Base-by-base conservation (phyloP, 2,888 invertebrate genomes). In the Copidosoma aretas region DNA sequence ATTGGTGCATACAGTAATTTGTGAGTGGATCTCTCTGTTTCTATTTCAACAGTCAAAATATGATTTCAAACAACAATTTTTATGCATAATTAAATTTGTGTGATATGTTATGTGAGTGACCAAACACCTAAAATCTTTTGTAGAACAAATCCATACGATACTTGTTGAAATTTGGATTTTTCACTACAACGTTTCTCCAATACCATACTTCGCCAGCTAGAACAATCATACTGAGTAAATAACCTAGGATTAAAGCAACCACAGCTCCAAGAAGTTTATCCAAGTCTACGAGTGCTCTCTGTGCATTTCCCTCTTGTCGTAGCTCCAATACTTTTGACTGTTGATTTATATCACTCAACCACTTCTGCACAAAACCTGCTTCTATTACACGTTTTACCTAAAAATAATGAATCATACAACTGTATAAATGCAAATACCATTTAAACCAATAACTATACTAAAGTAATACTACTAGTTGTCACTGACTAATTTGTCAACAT, bases 181-280 rank as follows among this genome's bases (percentile, higher is more conserved):
- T 88, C 80, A 87, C 86, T 0, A 92, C 88, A 0, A 91, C 75
- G 63, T 86, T 86, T 73, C 88, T 86, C 88, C 92, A 93, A 80
- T 93, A 87, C 65, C 90, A 76, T 25, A 88, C 79, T 84, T 94
- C 94, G 0, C 84, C 84, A 1, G 89, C 75, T 0, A 93, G 80
- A 43, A 86, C 85, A 0, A 88, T 25, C 0, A 87, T 75, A 73
- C 91, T 88, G 4, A 91, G 71, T 21, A 86, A 80, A 78, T 91
- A 93, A 0, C 94, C 94, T 58, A 90, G 86, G 2, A 84, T 87
- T n/a, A 94, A 81, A 10, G 91, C 91, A 51, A 92, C 87, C 71
- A 93, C 87, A 3, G 91, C 93, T 54, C 92, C 93, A 80, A 91
- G 91, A 56, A 94, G 86, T 79, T 94, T 94, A 73, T 87, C 88